These are phyloP conservation scores for Calephelis nemesis DNA, from an alignment of 1,140 invertebrate genomes.

Conservation along the genomic window DNA sequence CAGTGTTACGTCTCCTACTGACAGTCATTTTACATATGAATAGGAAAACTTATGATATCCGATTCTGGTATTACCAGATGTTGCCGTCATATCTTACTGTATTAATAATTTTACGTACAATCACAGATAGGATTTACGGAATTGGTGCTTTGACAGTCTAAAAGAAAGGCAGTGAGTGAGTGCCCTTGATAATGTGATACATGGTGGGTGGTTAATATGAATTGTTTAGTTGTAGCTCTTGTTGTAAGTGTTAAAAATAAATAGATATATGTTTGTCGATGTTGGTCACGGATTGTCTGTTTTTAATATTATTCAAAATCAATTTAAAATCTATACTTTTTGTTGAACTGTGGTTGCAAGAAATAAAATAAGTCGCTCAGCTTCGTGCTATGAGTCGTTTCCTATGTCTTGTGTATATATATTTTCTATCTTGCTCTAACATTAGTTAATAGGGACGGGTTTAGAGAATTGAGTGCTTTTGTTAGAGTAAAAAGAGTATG, in stretches of 20 bases:
- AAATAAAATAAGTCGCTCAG: constrained; percentile 1
- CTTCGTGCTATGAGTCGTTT: too few species aligned
- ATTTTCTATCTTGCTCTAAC: neutral
- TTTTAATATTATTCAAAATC: constrained; percentile 74
- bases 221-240: constrained; percentile 49
- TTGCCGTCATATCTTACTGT: too few species aligned
- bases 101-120: neutral
- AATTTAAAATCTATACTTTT: constrained; percentile 34
- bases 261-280: constrained; percentile 61
- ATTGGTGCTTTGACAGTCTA: constrained; percentile 54
- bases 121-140: constrained; percentile 23
- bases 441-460: neutral
- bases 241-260: constrained; percentile 69
- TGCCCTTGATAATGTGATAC: constrained; percentile 66
- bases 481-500: neutral
- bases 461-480: neutral
- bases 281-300: constrained; percentile 59
- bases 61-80: too few species aligned
- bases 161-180: constrained; percentile 45
- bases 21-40: too few species aligned
- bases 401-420: too few species aligned
- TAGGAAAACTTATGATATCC: too few species aligned
- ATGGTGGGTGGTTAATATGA: constrained; percentile 40
- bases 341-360: constrained; percentile 24
- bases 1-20: too few species aligned